Evolutionary conservation across 2,113 vertebrate genomes (phyloP), one percentile per base, ranked within the genome.

Genomic region (Okapia johnstoni): DNA sequence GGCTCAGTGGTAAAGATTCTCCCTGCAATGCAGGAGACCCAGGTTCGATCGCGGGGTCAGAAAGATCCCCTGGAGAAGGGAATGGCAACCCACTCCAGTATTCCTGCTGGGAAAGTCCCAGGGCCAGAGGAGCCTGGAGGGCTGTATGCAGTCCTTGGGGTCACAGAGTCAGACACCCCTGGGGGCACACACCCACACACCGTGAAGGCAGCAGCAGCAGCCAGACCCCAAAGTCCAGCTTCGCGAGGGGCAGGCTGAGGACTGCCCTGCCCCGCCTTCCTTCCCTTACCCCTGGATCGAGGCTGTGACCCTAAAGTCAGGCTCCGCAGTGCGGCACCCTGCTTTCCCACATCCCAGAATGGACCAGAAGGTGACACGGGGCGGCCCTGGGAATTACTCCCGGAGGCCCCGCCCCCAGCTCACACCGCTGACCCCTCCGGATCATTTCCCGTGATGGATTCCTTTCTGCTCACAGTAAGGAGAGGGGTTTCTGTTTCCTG

Each of bases 361-460:
- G 8, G 36, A 25, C 25, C 25, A 17, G 30, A n/a, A 50, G 40
- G 2, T 2, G 7, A 2, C 2, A 30, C 66, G 10, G 7, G 25
- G 25, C 0, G 15, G 43, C 36, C 43, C 63, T 17, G 5, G 28
- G 26, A 40, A n/a, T 14, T 10, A 26, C 5, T 28, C 5, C n/a
- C 2, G 0, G n/a, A 54, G 17, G 46, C 9, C 33, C 26, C 2
- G 9, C 50, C 73, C n/a, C 77, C 30, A 26, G n/a, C 63, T 58
- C 83, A 6, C 7, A 2, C 48, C 57, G 28, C 8, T 10, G 7
- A 13, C 6, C 5, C n/a, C 26, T 15, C 63, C 48, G 1, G 25
- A 15, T 19, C 5, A n/a, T 12, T 28, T n/a, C 81, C 1, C 0
- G 12, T 1, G 10, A 3, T 0, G n/a, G 54, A 13, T 4, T 25